Base-by-base conservation (phyloP, 2,113 vertebrate species). In the Barnardius zonarius region DNA sequence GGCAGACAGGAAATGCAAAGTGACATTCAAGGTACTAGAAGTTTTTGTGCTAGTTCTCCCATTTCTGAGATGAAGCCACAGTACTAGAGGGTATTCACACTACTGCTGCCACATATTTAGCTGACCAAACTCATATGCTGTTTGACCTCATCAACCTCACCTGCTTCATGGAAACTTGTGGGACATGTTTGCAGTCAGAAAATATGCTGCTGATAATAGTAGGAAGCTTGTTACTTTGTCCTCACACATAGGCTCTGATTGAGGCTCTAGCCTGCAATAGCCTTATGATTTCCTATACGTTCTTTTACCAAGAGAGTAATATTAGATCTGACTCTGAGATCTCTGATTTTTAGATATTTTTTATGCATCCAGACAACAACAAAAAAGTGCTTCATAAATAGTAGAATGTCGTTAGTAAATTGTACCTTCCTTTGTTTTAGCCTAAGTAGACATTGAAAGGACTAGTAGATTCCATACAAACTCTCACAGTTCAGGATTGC, bases 151-250 rank as follows among this genome's bases (percentile, higher is more conserved):
- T 70, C 25, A 67, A 1, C 28, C 7, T 73, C 17, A 3, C 30
- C 19, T 76, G 41, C 67, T 18, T 2, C 18, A 4, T 57, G 51
- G 39, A 86, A 84, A 44, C 14, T 27, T 31, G 17, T 22, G 55
- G 74, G n/a, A 54, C 0, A 0, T 10, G 10, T n/a, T 51, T 61
- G 46, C 57, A 25, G 1, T 39, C 23, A 83, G n/a, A 49, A 73
- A 69, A 46, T 2, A 1, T 55, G 43, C 27, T 74, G 28, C 33
- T 67, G 31, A 5, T n/a, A 25, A 16, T 2, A 10, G 22, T 39
- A 35, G 9, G 66, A 44, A 49, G 19, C 30, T 35, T 35, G 35
- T 49, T 25, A 27, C 30, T 27, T 10, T 24, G 16, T 25, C 12
- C n/a, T 84, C n/a, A 19, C 17, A 18, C 55, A 25, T 14, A 52